A percentile compares a stretch with the other conserved stretches of the same genome.
Evolutionary conservation across 2,888 invertebrate genomes (phyloP).

Genomic region (Nebria salina): DNA sequence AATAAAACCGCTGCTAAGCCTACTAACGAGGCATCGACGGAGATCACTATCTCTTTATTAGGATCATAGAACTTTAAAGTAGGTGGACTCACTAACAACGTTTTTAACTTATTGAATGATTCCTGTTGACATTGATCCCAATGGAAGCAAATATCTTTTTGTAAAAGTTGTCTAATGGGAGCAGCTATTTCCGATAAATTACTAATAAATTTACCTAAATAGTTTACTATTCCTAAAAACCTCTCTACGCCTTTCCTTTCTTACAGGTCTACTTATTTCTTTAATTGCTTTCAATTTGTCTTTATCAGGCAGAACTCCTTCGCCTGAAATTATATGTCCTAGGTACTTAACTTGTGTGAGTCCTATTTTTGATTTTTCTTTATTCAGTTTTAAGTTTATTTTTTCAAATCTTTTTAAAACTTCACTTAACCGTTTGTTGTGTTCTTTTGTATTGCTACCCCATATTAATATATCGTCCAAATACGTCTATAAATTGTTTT

Average conservation of each 20-base stretch:
- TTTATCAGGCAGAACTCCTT: no score
- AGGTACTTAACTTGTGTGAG: conserved; percentile 47
- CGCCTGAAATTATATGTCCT: no score
- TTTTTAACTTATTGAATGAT: conserved; percentile 50
- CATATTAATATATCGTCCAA: no score
- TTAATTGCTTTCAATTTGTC: no score
- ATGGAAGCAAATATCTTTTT: conserved; percentile 48
- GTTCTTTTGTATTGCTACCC: no score
- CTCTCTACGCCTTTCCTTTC: conserved; percentile 49
- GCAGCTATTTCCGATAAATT: conserved; percentile 49
- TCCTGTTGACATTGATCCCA: conserved; percentile 49
- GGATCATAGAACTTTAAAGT: conserved; percentile 9
- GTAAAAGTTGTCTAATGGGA: conserved; percentile 49
- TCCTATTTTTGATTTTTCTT: conserved; percentile 45
- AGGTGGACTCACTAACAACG: conserved; percentile 38
- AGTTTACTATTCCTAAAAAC: conserved; percentile 52
- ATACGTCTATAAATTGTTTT: no score
- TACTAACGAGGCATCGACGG: neutral
- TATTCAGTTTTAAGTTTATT: no score
- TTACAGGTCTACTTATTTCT: neutral
- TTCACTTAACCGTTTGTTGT: no score
- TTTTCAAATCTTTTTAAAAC: no score
- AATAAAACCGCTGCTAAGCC: conserved; percentile 26
- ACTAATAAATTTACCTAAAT: conserved; percentile 53
- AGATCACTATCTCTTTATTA: neutral